phyloP scores from a whole-genome alignment of 2,888 invertebrate species.

The Lasioglossum morio region DNA sequence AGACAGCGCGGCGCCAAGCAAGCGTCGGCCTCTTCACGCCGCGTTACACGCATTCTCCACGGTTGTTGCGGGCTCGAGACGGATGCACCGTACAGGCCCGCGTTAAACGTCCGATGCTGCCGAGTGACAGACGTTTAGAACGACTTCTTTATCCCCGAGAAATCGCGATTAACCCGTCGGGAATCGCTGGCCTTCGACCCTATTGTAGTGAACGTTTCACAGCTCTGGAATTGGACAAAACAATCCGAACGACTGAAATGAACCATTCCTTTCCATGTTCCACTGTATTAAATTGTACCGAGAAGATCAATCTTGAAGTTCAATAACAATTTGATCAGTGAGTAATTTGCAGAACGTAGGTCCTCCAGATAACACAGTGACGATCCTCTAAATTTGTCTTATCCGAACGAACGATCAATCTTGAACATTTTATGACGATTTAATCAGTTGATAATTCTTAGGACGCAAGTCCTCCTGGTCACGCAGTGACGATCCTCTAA shows the following conservation, averaged over 20 bases:
- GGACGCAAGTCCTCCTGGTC: too few species aligned
- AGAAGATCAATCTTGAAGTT: too few species aligned
- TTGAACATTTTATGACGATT: too few species aligned
- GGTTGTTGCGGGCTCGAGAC: constrained; percentile 9
- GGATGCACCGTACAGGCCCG: not conserved
- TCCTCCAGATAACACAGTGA: too few species aligned
- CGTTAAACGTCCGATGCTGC: constrained; percentile 1
- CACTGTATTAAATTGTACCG: too few species aligned
- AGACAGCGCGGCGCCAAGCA: constrained; percentile 11
- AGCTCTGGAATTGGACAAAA: not conserved
- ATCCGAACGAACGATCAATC: too few species aligned
- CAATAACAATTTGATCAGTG: too few species aligned
- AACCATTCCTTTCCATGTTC: too few species aligned
- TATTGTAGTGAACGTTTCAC: not conserved
- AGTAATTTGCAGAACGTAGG: too few species aligned
- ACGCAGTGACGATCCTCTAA: too few species aligned
- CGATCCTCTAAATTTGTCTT: too few species aligned
- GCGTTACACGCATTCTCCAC: constrained; percentile 29
- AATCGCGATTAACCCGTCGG: constrained; percentile 15
- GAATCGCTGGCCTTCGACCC: not conserved
- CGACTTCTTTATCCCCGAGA: constrained; percentile 8
- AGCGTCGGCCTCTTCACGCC: constrained; percentile 12
- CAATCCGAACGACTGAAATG: not conserved
- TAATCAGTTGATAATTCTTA: too few species aligned
- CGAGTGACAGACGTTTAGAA: constrained; percentile 7